These are phyloP conservation scores for Semotilus atromaculatus DNA, from an alignment of 2,797 vertebrate genomes.

Conservation along the genomic window DNA sequence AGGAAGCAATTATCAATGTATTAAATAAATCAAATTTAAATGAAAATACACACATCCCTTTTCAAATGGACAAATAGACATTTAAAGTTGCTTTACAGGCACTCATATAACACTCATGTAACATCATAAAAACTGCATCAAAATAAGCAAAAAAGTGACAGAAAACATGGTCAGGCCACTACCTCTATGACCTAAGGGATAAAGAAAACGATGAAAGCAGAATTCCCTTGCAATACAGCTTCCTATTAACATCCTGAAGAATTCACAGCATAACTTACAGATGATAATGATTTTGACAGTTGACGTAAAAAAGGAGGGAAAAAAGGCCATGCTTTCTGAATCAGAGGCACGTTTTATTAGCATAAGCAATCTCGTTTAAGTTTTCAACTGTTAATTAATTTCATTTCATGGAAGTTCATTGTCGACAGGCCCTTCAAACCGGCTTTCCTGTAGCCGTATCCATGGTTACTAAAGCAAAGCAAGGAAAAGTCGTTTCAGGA, in stretches of 20 bases:
- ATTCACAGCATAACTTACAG: not conserved
- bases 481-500: conserved; percentile 37
- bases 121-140: too few relatives aligned
- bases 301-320: not conserved
- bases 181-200: not conserved
- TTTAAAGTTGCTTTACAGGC: not conserved
- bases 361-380: conserved; percentile 28
- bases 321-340: not conserved
- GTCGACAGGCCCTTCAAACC: not conserved
- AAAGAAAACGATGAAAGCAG: not conserved
- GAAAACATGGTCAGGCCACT: not conserved
- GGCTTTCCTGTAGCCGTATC: conserved; percentile 25
- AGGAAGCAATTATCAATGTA: not conserved
- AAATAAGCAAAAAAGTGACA: not conserved
- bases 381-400: conserved; percentile 46
- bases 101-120: too few relatives aligned
- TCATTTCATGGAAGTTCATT: conserved; percentile 25
- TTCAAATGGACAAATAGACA: not conserved
- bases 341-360: conserved; percentile 4
- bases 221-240: not conserved
- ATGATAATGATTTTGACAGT: conserved; percentile 7
- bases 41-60: not conserved
- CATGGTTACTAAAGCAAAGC: conserved; percentile 39
- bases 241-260: not conserved
- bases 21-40: not conserved